A percentile compares a stretch with the other conserved stretches of the same genome.
Conservation (phyloP, 2,113 vertebrate genomes). For the Ciconia maguari region DNA sequence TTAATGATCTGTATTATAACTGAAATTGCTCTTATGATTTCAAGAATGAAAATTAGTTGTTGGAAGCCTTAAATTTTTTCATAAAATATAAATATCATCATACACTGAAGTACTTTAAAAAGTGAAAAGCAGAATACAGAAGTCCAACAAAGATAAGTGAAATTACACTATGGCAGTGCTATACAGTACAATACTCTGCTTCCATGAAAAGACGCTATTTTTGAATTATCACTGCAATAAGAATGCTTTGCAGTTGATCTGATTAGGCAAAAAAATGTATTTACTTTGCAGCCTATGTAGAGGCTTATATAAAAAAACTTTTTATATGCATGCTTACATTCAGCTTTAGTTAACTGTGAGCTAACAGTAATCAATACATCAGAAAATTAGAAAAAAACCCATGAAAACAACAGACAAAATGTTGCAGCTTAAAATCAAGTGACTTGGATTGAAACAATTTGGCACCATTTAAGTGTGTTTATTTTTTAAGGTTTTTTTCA, state of each 20-base stretch:
- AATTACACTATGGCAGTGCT: background rate
- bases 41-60: constrained; percentile 1
- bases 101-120: background rate
- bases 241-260: background rate
- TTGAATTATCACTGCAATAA: background rate
- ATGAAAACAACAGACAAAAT: background rate
- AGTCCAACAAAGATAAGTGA: background rate
- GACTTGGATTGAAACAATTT: background rate
- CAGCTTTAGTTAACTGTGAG: background rate
- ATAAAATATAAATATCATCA: background rate
- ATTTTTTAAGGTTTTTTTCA: background rate
- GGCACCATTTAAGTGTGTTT: background rate
- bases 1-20: background rate
- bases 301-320: background rate
- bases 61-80: background rate
- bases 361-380: background rate
- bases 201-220: background rate
- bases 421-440: background rate
- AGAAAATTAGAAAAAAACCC: background rate
- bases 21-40: background rate
- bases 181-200: background rate
- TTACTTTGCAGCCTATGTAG: background rate
- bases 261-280: background rate
- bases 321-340: background rate
- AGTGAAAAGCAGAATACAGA: background rate